A percentile compares a stretch with the other conserved stretches of the same genome.
Evolutionary conservation across 2,113 vertebrate species (phyloP).

Genomic region (Bubo blakistoni): DNA sequence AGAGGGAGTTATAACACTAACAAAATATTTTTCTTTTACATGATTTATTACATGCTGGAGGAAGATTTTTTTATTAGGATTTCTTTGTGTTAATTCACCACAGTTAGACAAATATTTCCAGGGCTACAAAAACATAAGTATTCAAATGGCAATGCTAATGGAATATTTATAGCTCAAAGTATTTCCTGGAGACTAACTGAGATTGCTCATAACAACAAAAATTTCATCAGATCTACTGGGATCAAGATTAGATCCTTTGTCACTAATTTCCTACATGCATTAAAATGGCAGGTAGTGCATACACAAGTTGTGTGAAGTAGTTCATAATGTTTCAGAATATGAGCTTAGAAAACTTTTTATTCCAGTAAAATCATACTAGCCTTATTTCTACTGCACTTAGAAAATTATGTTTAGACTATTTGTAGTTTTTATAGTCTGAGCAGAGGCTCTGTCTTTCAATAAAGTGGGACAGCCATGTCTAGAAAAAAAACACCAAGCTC

Average conservation of each 20-base stretch:
- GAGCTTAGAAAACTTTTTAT: not conserved
- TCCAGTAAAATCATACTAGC: not conserved
- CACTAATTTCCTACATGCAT: not conserved
- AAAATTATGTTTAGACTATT: not conserved
- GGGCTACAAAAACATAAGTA: not conserved
- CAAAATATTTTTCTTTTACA: not conserved
- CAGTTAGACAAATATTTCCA: not conserved
- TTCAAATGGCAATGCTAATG: not conserved
- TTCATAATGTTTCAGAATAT: not conserved
- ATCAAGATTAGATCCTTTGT: not conserved
- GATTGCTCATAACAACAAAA: not conserved
- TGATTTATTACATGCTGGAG: not conserved
- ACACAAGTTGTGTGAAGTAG: not conserved
- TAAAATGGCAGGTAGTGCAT: not conserved
- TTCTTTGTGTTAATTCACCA: not conserved
- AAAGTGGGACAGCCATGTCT: not conserved
- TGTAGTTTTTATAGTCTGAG: not conserved
- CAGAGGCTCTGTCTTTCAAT: not conserved
- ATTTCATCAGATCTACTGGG: not conserved
- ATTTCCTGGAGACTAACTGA: not conserved
- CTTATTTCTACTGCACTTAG: not conserved
- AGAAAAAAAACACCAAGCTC: not conserved
- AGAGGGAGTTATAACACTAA: slow-evolving; percentile 40
- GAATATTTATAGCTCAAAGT: not conserved
- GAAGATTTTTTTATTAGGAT: not conserved